Evolutionary conservation across 1,140 invertebrate species (phyloP).

Genomic region (Atopsyche davidsoni): DNA sequence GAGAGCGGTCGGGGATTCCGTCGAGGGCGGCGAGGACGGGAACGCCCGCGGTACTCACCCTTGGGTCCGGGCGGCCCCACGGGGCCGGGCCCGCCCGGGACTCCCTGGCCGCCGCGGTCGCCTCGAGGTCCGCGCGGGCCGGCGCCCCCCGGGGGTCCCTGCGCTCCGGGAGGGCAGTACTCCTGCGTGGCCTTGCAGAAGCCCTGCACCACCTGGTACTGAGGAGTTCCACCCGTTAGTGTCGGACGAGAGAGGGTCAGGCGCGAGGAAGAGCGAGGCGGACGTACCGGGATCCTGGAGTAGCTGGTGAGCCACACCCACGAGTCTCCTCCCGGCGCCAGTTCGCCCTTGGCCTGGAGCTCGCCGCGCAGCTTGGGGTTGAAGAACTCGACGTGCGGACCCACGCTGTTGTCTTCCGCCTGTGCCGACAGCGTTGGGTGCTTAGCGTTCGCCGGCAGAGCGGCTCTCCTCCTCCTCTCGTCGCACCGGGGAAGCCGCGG

Average conservation of each 20-base stretch:
- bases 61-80: constrained; percentile 54
- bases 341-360: constrained; percentile 57
- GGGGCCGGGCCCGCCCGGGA: constrained; percentile 55
- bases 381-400: constrained; percentile 61
- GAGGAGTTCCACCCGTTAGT: too few relatives aligned
- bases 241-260: too few relatives aligned
- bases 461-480: too few relatives aligned
- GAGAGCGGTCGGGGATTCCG: constrained; percentile 65
- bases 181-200: constrained; percentile 70
- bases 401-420: constrained; percentile 48
- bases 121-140: constrained; percentile 58
- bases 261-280: too few relatives aligned
- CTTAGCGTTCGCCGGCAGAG: too few relatives aligned
- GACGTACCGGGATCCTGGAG: constrained; percentile 66
- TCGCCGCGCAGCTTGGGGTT: constrained; percentile 57
- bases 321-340: constrained; percentile 58
- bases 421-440: too few relatives aligned
- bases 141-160: constrained; percentile 56
- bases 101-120: constrained; percentile 53
- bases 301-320: constrained; percentile 76
- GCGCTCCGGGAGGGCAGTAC: constrained; percentile 70
- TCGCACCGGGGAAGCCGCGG: too few relatives aligned
- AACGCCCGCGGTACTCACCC: constrained; percentile 52
- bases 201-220: constrained; percentile 67
- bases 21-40: constrained; percentile 78